Base-by-base conservation (phyloP, 2,888 invertebrate genomes). In the Trisateles emortualis region DNA sequence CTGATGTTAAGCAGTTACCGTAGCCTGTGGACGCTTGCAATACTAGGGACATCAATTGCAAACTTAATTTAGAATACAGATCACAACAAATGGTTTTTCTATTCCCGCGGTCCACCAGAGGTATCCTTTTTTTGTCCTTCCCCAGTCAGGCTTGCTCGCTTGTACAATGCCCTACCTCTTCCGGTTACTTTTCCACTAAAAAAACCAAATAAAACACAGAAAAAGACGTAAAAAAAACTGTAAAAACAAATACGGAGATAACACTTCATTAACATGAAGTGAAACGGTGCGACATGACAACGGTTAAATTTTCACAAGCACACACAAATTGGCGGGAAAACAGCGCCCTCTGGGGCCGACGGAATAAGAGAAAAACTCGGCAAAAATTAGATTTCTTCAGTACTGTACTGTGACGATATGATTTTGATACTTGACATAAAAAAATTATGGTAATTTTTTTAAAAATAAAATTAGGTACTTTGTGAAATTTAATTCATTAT, bases 381-480 rank as follows among this genome's bases (percentile, higher is more conserved):
- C 85, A 91, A 92, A 90, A 92, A 92, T 90, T 90, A 89, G 88
- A 92, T 92, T 92, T 88, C 85, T 88, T 80, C 80, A 69, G 69
- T 64, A 62, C 56, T 49, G 42, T 66, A 74, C 54, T 47, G 26
- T 57, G 78, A 72, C 45, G 36, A 5, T 5, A 0, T 1, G 19
- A 33, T 78, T 60, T 88, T 88, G 90, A 84, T 83, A 86, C 84
- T 88, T 83, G 44, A 14, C 49, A n/a, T n/a, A n/a, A n/a, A n/a
- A n/a, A n/a, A n/a, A n/a, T 8, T 4, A 6, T 26, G 6, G 8
- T 26, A 26, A 6, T 26, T 26, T 26, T 26, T 1, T 26, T 6
- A 8, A 26, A 26, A 8, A 26, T n/a, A n/a, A n/a, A n/a, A n/a
- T n/a, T n/a, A n/a, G n/a, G n/a, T n/a, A n/a, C n/a, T n/a, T n/a